A percentile compares a stretch with the other conserved stretches of the same genome.
Conservation (phyloP, 2,797 vertebrate genomes). For the Thalassophryne amazonica region DNA sequence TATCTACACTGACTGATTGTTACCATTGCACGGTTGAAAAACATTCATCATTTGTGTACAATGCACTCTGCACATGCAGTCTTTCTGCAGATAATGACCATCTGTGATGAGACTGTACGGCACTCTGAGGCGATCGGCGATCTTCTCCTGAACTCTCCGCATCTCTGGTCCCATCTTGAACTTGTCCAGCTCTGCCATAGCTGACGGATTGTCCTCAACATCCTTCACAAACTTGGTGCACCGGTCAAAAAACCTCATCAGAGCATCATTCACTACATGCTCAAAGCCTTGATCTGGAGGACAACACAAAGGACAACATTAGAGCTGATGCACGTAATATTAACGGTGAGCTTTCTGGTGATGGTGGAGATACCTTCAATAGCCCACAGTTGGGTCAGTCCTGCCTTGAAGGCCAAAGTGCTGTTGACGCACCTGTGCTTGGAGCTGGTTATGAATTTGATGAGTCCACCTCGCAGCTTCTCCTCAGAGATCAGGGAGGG, state of each 20-base stretch:
- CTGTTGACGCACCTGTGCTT: slow-evolving; percentile 89
- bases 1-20: too few relatives aligned
- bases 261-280: slow-evolving; percentile 81
- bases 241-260: slow-evolving; percentile 92
- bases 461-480: slow-evolving; percentile 56
- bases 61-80: too few relatives aligned
- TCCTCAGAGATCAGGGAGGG: slow-evolving; percentile 75
- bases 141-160: slow-evolving; percentile 83
- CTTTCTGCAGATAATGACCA: slow-evolving; percentile 68
- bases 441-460: slow-evolving; percentile 85
- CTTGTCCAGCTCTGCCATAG: slow-evolving; percentile 81
- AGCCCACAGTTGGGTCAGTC: slow-evolving; percentile 61
- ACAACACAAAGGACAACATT: not conserved
- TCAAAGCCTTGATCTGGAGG: slow-evolving; percentile 74
- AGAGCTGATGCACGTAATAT: not conserved
- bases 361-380: slow-evolving; percentile 50
- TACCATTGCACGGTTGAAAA: too few relatives aligned
- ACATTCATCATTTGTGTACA: too few relatives aligned
- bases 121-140: slow-evolving; percentile 80
- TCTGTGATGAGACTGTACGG: slow-evolving; percentile 72
- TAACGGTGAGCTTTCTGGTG: not conserved
- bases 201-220: slow-evolving; percentile 82
- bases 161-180: slow-evolving; percentile 90
- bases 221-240: slow-evolving; percentile 84
- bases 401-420: slow-evolving; percentile 77